phyloP scores from a whole-genome alignment of 1,140 invertebrate species.

The Anthonomus grandis region DNA sequence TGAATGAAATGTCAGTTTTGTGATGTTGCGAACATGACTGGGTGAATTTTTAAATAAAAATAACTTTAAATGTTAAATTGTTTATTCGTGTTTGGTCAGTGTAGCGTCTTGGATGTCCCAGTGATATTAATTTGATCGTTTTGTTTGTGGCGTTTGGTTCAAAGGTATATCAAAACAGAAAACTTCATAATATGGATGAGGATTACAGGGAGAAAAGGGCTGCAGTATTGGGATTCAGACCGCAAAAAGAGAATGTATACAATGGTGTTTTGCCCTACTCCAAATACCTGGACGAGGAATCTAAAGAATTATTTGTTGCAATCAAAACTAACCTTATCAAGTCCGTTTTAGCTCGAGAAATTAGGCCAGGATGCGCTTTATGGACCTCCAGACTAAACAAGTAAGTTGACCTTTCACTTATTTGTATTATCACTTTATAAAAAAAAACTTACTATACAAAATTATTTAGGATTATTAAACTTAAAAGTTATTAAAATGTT shows the following conservation, averaged over 20 bases:
- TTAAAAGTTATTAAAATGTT: neutral
- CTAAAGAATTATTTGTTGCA: constrained; percentile 55
- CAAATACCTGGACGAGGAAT: constrained; percentile 62
- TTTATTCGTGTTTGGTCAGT: constrained; percentile 10
- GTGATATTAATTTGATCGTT: neutral
- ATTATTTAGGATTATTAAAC: too few relatives aligned
- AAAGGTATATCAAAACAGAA: neutral
- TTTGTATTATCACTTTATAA: too few relatives aligned
- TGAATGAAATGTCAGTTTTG: too few relatives aligned
- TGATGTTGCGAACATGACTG: constrained; percentile 12
- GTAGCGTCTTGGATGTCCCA: neutral
- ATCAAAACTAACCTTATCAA: constrained; percentile 69
- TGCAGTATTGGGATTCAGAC: constrained; percentile 44
- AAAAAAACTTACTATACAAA: too few relatives aligned
- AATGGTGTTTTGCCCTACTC: constrained; percentile 68
- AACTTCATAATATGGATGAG: constrained; percentile 34
- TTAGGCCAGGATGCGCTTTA: constrained; percentile 62
- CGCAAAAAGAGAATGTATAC: constrained; percentile 63
- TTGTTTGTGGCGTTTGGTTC: neutral
- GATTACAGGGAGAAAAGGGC: constrained; percentile 32
- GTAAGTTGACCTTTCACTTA: too few relatives aligned
- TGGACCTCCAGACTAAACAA: constrained; percentile 63
- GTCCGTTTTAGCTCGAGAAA: constrained; percentile 63
- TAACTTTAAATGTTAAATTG: constrained; percentile 16
- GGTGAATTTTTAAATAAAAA: constrained; percentile 21